Percentiles rank a stretch among this genome's conserved stretches.
Conservation (phyloP, 2,113 vertebrate species). For the Macrotus californicus region DNA sequence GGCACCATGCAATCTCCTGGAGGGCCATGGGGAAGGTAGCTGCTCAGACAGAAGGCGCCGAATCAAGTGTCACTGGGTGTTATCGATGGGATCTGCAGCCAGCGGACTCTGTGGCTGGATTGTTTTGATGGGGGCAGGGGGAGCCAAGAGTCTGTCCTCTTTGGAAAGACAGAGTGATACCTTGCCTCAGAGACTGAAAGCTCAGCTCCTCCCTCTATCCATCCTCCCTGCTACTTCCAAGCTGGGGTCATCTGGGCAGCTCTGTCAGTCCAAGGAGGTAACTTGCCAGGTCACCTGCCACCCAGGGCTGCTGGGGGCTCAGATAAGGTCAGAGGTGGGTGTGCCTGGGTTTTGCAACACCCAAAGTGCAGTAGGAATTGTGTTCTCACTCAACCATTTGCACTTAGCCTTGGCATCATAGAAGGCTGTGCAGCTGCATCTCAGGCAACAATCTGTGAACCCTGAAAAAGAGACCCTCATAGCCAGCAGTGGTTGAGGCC, state of each 20-base stretch:
- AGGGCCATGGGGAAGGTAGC: neutral
- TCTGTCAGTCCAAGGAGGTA: neutral
- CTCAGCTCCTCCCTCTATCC: neutral
- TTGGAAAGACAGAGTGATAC: conserved; percentile 19
- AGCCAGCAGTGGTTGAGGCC: neutral
- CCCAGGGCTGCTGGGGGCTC: neutral
- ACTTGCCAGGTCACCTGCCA: neutral
- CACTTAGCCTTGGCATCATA: neutral
- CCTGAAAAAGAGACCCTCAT: neutral
- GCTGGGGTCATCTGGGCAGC: neutral
- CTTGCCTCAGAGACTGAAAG: neutral
- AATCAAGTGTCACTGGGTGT: conserved; percentile 25
- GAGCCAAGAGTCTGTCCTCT: conserved; percentile 41
- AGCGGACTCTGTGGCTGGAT: conserved; percentile 45
- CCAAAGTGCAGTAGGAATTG: neutral
- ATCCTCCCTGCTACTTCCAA: neutral
- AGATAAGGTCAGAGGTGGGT: neutral
- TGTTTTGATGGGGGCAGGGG: conserved; percentile 22
- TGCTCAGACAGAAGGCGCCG: conserved; percentile 52
- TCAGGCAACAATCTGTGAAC: neutral
- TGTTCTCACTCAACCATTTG: neutral
- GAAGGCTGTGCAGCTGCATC: neutral
- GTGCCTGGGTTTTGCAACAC: neutral
- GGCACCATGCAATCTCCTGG: neutral
- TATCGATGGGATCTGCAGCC: conserved; percentile 40